Conservation (phyloP, 2,113 vertebrate genomes). For the Gnathonemus echidnorhynchus region DNA sequence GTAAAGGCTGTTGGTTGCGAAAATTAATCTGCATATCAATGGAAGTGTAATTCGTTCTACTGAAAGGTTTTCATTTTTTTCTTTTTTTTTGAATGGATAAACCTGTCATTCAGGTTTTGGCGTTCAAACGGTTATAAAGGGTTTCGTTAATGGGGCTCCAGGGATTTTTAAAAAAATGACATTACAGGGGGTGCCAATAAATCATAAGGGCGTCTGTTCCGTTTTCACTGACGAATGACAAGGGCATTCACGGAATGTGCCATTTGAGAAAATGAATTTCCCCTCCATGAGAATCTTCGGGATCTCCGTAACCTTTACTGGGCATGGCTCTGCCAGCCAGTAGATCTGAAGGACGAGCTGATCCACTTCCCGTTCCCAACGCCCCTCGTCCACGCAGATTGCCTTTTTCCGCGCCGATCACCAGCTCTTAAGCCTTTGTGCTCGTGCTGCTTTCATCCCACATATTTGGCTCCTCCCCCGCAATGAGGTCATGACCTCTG, state of each 20-base stretch:
- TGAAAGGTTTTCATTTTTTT: conserved; percentile 38
- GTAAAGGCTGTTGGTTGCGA: conserved; percentile 35
- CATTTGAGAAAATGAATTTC: background rate
- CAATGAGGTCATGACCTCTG: background rate
- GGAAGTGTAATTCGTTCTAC: conserved; percentile 39
- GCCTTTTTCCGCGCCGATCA: background rate
- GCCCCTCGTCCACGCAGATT: background rate
- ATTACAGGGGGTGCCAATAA: background rate
- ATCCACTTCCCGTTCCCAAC: background rate
- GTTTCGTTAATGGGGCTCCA: conserved; percentile 23
- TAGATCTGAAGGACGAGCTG: background rate
- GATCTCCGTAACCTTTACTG: background rate
- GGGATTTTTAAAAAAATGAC: background rate
- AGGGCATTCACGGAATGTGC: background rate
- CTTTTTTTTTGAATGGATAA: conserved; percentile 16
- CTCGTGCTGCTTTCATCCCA: background rate
- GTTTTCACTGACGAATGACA: background rate
- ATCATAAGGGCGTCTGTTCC: background rate
- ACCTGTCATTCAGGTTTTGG: conserved; percentile 33
- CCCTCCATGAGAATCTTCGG: background rate
- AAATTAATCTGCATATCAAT: conserved; percentile 59
- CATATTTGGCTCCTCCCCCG: background rate
- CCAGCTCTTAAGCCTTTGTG: background rate
- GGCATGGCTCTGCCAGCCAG: background rate
- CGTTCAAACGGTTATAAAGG: conserved; percentile 35